These are phyloP conservation scores for Oryzias curvinotus DNA, from an alignment of 2,113 vertebrate genomes.

Conservation along the genomic window DNA sequence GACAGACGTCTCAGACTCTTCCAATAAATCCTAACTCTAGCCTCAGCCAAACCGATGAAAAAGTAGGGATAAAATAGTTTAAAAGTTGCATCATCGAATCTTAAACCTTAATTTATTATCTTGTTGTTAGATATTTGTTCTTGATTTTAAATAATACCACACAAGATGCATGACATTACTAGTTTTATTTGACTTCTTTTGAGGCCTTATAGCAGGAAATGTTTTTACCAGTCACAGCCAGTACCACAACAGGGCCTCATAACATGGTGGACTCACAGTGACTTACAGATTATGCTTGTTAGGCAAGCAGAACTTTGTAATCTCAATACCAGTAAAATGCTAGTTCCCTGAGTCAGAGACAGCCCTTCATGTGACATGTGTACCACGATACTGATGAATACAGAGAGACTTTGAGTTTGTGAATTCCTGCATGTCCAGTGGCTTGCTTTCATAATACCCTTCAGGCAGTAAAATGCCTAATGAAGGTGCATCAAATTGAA, in stretches of 20 bases:
- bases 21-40: background rate
- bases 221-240: no score
- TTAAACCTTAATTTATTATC: no score
- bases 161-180: no score
- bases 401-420: slow-evolving; percentile 32
- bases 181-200: no score
- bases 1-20: background rate
- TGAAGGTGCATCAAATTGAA: slow-evolving; percentile 41
- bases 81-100: no score
- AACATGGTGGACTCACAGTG: no score
- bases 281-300: background rate
- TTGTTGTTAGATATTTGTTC: no score
- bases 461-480: slow-evolving; percentile 26
- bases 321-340: slow-evolving; percentile 10
- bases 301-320: slow-evolving; percentile 6
- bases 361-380: slow-evolving; percentile 35
- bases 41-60: background rate
- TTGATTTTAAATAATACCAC: no score
- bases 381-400: slow-evolving; percentile 22
- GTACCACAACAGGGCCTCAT: no score
- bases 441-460: slow-evolving; percentile 25
- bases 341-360: slow-evolving; percentile 7
- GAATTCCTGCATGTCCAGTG: slow-evolving; percentile 21
- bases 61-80: background rate
- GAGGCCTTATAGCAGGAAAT: no score